phyloP scores from a whole-genome alignment of 2,888 invertebrate species.

The Didymodactylos carnosus region DNA sequence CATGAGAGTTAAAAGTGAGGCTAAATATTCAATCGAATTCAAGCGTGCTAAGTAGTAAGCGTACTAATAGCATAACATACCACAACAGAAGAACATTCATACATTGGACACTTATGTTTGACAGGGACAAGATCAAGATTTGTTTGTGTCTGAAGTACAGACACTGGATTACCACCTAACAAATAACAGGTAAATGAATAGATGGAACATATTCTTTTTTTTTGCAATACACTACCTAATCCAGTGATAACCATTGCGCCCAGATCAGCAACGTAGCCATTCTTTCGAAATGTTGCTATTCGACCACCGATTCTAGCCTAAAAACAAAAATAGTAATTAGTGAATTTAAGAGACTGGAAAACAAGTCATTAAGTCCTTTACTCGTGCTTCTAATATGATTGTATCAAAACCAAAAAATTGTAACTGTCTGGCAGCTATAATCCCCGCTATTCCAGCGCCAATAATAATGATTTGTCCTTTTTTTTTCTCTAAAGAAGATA shows the following conservation, averaged over 20 bases:
- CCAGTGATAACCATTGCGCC: slow-evolving; percentile 97
- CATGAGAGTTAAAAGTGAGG: no score
- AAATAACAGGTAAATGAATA: slow-evolving; percentile 16
- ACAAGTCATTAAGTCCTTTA: slow-evolving; percentile 20
- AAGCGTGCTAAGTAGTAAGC: no score
- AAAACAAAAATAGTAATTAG: slow-evolving; percentile 17
- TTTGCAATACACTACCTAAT: slow-evolving; percentile 36
- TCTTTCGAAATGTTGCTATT: slow-evolving; percentile 81
- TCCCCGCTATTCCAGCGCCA: slow-evolving; percentile 69
- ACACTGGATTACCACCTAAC: slow-evolving; percentile 67
- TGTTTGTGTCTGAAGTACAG: slow-evolving; percentile 78
- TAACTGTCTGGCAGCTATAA: slow-evolving; percentile 79
- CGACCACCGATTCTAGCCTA: slow-evolving; percentile 81
- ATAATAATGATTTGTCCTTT: slow-evolving; percentile 44
- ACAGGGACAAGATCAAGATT: slow-evolving; percentile 87
- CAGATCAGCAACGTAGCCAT: slow-evolving; percentile 52
- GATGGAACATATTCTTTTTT: neutral
- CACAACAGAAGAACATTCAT: slow-evolving; percentile 75
- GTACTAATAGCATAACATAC: no score
- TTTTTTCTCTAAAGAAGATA: slow-evolving; percentile 26
- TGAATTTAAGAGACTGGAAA: neutral
- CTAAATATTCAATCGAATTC: no score
- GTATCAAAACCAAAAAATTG: slow-evolving; percentile 90
- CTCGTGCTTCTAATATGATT: slow-evolving; percentile 46
- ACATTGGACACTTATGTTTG: slow-evolving; percentile 78